phyloP scores from a whole-genome alignment of 92 coral and sea anemone genomes.

The Bergia sp. region DNA sequence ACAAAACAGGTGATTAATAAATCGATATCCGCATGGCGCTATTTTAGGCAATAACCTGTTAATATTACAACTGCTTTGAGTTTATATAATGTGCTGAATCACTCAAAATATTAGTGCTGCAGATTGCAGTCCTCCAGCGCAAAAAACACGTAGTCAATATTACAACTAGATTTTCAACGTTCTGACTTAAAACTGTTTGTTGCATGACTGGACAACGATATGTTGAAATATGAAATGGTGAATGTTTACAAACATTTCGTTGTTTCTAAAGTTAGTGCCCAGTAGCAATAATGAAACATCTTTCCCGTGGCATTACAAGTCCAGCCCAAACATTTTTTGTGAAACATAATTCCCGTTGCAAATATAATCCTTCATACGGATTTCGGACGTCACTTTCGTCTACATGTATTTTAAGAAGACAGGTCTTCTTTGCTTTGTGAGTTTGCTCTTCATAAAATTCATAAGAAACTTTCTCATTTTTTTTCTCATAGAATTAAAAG shows the following conservation, averaged over 20 bases:
- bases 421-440: not conserved
- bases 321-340: not conserved
- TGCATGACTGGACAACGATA: not conserved
- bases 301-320: not conserved
- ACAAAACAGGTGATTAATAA: not conserved
- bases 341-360: not conserved
- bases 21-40: not conserved
- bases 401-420: not conserved
- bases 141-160: not conserved
- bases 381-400: no score
- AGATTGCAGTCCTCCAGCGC: not conserved
- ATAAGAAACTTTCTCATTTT: not conserved
- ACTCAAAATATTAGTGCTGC: no score
- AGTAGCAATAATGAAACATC: not conserved
- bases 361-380: not conserved
- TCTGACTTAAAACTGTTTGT: not conserved
- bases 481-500: not conserved
- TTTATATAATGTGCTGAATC: no score
- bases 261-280: not conserved
- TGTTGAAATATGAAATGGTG: not conserved
- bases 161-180: not conserved
- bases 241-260: conserved; percentile 22
- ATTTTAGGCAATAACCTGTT: not conserved
- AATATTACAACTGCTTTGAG: not conserved
- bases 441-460: not conserved